phyloP scores from a whole-genome alignment of 2,888 invertebrate species.

The Cheilosia pagana region DNA sequence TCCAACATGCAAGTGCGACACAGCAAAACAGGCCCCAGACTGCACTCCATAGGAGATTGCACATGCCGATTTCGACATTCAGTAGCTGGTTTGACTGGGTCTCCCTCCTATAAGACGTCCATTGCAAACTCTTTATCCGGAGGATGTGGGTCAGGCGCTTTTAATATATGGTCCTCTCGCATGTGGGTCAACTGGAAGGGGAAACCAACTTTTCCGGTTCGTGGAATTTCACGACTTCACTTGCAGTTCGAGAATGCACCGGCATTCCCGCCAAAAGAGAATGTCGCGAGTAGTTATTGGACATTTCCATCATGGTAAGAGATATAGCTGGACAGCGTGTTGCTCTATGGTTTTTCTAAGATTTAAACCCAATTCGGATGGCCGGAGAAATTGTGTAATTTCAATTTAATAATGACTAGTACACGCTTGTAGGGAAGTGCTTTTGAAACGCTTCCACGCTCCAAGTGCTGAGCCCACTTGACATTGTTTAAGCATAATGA shows the following conservation, averaged over 20 bases:
- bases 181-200: conserved; percentile 43
- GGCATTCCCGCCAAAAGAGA: conserved; percentile 28
- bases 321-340: conserved; percentile 29
- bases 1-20: conserved; percentile 3
- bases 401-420: conserved; percentile 35
- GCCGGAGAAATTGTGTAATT: conserved; percentile 28
- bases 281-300: conserved; percentile 7
- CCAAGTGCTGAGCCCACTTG: conserved; percentile 23
- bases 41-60: background rate
- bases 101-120: conserved; percentile 3
- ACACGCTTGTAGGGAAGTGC: conserved; percentile 1
- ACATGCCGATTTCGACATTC: conserved; percentile 12
- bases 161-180: conserved; percentile 27
- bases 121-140: background rate
- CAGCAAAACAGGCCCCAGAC: background rate
- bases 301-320: conserved; percentile 11
- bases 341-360: background rate
- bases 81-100: conserved; percentile 10
- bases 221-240: background rate
- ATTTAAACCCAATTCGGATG: background rate
- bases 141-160: conserved; percentile 53
- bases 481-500: conserved; percentile 43
- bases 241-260: conserved; percentile 29
- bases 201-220: conserved; percentile 46
- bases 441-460: conserved; percentile 32